phyloP scores from a whole-genome alignment of 2,113 vertebrate genomes.

The Suncus etruscus region DNA sequence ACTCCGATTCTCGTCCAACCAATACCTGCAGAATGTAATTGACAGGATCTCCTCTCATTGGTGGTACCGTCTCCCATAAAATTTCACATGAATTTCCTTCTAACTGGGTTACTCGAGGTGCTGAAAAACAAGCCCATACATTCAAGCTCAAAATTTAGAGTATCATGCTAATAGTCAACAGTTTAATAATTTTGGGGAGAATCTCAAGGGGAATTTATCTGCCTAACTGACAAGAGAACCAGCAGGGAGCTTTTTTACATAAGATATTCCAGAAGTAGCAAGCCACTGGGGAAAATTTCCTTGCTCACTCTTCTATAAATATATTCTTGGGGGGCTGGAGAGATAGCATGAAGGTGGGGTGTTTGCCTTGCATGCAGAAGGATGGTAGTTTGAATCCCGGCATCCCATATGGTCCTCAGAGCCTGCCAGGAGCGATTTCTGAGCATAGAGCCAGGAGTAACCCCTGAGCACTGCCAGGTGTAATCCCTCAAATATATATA shows the following conservation, averaged over 20 bases:
- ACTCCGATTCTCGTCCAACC: conserved; percentile 96
- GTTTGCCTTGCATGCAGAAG: no score
- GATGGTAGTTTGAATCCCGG: no score
- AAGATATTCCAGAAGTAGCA: neutral
- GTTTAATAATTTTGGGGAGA: neutral
- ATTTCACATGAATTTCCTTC: conserved; percentile 97
- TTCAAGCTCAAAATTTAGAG: conserved; percentile 26
- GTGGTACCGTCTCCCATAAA: conserved; percentile 94
- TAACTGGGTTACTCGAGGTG: conserved; percentile 95
- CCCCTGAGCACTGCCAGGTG: no score
- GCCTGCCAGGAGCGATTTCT: no score
- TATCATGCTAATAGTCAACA: neutral
- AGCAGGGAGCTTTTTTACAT: neutral
- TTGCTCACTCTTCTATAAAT: neutral
- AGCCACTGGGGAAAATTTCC: neutral
- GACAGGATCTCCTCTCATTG: conserved; percentile 97
- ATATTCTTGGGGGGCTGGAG: neutral
- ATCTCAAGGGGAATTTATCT: no score
- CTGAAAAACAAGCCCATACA: conserved; percentile 85
- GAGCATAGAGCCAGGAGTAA: no score
- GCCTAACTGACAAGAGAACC: neutral
- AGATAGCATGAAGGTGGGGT: no score
- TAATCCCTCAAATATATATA: no score
- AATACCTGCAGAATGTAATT: conserved; percentile 95
- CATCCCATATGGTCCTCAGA: no score